A percentile compares a stretch with the other conserved stretches of the same genome.
Evolutionary conservation across 1,140 invertebrate genomes (phyloP).

Genomic region (Drosophila bocki): DNA sequence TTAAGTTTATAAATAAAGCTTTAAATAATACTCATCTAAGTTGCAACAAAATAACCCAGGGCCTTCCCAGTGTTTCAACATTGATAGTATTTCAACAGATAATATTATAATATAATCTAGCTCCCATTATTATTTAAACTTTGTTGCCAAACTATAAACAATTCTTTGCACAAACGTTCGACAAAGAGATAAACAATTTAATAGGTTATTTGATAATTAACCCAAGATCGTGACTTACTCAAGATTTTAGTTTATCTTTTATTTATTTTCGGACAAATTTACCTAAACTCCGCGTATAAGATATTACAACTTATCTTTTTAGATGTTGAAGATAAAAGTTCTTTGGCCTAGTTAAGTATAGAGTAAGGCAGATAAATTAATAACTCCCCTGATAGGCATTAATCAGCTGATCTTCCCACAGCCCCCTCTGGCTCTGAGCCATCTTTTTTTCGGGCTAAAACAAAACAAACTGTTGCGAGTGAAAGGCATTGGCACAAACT

Average conservation of each 20-base stretch:
- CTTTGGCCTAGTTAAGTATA: constrained; percentile 8
- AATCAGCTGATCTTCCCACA: constrained; percentile 31
- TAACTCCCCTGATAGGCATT: constrained; percentile 15
- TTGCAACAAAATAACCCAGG: not conserved
- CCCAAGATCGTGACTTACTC: constrained; percentile 11
- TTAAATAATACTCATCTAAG: not conserved
- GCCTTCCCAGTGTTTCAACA: not conserved
- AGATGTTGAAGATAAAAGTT: not conserved
- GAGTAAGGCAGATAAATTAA: not conserved
- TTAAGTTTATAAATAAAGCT: not conserved
- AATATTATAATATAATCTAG: not conserved
- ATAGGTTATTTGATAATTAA: constrained; percentile 25
- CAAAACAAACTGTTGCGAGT: constrained; percentile 48
- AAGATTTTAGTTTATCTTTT: constrained; percentile 9
- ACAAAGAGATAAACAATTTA: not conserved
- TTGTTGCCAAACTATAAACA: not conserved
- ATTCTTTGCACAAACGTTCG: not conserved
- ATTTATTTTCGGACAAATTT: not conserved
- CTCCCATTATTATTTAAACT: not conserved
- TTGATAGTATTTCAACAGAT: not conserved
- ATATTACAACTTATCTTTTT: not conserved
- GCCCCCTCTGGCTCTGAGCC: constrained; percentile 13
- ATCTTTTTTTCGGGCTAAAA: constrained; percentile 34
- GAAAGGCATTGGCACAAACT: constrained; percentile 62
- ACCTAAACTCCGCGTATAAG: not conserved